Evolutionary conservation across 2,113 vertebrate species (phyloP).

Genomic region (Scomber colias): DNA sequence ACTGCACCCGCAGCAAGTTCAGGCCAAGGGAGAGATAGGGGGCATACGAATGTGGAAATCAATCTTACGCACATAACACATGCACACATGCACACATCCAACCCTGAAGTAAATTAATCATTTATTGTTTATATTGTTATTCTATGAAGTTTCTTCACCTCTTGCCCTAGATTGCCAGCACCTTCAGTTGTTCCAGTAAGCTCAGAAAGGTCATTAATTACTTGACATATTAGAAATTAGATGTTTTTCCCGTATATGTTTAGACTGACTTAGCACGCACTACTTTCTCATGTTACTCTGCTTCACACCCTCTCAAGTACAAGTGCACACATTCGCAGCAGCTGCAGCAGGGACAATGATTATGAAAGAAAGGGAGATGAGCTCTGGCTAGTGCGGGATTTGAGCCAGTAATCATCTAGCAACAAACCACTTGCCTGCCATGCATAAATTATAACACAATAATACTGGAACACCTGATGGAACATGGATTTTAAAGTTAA

Average conservation of each 20-base stretch:
- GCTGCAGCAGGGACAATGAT: background rate
- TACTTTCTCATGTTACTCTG: background rate
- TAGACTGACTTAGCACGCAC: background rate
- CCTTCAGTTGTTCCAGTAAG: background rate
- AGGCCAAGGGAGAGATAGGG: constrained; percentile 13
- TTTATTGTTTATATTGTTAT: too few species aligned
- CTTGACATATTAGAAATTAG: background rate
- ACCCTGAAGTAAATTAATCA: too few species aligned
- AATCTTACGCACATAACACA: background rate
- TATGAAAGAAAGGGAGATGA: background rate
- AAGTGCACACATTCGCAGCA: background rate
- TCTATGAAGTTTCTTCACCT: too few species aligned
- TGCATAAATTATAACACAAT: constrained; percentile 2
- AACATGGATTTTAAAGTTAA: background rate
- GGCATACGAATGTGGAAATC: constrained; percentile 7
- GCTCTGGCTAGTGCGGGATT: background rate
- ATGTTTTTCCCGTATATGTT: background rate
- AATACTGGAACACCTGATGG: background rate
- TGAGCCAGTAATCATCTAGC: background rate
- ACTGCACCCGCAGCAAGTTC: constrained; percentile 24
- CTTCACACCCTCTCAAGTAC: background rate
- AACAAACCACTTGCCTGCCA: background rate
- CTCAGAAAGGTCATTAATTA: background rate
- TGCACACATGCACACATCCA: too few species aligned
- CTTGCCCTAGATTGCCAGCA: background rate